These are phyloP conservation scores for Phaethon lepturus DNA, from an alignment of 2,113 vertebrate genomes.

Conservation along the genomic window DNA sequence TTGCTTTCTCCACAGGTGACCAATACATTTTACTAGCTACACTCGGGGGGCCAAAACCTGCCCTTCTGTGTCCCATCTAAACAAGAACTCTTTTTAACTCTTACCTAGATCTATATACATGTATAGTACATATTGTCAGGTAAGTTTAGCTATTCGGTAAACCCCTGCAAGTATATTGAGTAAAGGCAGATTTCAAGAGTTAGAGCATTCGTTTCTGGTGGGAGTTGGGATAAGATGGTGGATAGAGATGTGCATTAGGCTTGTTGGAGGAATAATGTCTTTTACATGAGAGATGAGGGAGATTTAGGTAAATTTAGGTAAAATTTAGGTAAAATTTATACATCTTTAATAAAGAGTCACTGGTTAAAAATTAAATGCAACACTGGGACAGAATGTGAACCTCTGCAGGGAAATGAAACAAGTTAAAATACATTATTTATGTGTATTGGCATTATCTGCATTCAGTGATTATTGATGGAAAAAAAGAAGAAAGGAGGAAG, in stretches of 20 bases:
- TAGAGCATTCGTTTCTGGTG: neutral
- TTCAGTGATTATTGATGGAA: neutral
- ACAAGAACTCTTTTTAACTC: neutral
- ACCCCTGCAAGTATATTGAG: neutral
- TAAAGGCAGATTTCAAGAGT: neutral
- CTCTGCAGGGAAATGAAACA: neutral
- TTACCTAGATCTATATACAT: neutral
- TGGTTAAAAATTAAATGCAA: neutral
- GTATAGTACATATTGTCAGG: neutral
- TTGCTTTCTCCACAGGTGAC: neutral
- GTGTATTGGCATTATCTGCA: neutral
- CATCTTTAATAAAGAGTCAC: neutral
- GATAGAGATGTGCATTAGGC: neutral
- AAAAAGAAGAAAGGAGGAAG: neutral
- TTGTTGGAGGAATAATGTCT: neutral
- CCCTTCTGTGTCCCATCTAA: neutral
- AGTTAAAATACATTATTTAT: neutral
- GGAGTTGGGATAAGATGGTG: neutral
- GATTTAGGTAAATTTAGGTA: neutral
- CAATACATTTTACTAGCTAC: rapidly evolving
- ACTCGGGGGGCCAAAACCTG: neutral
- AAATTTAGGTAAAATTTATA: neutral
- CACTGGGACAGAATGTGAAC: neutral
- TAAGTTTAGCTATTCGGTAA: neutral
- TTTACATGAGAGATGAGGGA: neutral